Evolutionary conservation across 2,888 invertebrate genomes (phyloP), one percentile per base, ranked within the genome.

Genomic region (Nymphalis c-album): DNA sequence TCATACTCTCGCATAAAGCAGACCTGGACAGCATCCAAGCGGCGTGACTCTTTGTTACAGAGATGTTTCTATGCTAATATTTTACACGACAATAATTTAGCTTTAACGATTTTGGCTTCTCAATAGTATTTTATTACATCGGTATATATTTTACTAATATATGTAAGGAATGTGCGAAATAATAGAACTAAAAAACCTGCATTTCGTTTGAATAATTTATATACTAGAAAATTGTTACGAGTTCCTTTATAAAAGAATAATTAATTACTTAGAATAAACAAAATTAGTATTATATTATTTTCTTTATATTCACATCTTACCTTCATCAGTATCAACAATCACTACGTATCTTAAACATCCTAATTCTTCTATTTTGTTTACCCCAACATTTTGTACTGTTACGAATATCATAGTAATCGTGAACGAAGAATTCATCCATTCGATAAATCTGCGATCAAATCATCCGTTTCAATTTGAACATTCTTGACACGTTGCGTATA

Each of bases 401-500:
- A 13, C 13, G 40, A 40, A 4, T 40, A 40, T 10, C 35, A 4
- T 53, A 22, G 16, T 20, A 50, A 53, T 31, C 26, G 40, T 66
- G 45, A 57, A 58, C 61, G 26, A 16, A 40, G 35, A 66, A 66
- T n/a, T 57, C 50, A 58, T n/a, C 22, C 57, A 45, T 57, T 57
- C 61, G 57, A 57, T 66, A 66, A 66, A 66, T 66, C 66, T 57
- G 57, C 50, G 61, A 66, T 66, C 57, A 66, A 55, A 62, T 66
- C 57, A 60, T 48, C 50, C 61, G 55, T 48, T 57, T 35, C 60
- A 18, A 60, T 66, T 55, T 22, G 53, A 55, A 31, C 53, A 55
- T 65, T 68, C 68, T 64, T 67, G 61, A 64, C 68, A 67, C 64
- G 67, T 68, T 60, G 68, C 67, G 57, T 67, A 69, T 64, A 68